Conservation (phyloP, 2,113 vertebrate species). For the Elanoides forficatus region DNA sequence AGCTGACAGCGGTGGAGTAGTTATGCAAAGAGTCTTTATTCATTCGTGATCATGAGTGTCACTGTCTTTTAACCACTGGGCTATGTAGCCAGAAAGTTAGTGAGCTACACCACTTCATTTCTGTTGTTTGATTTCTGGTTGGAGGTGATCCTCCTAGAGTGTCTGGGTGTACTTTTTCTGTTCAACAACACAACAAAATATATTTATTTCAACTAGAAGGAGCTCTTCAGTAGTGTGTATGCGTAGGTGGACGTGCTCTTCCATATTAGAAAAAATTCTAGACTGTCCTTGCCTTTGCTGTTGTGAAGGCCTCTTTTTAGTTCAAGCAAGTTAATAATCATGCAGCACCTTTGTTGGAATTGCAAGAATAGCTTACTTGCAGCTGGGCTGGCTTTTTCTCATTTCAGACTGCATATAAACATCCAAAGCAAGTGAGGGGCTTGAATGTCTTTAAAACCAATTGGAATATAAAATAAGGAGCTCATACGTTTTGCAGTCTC, state of each 20-base stretch:
- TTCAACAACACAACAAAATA: neutral
- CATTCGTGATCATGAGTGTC: neutral
- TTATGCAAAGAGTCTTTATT: neutral
- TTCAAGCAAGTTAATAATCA: neutral
- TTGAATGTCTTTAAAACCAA: neutral
- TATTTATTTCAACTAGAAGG: neutral
- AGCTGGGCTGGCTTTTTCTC: neutral
- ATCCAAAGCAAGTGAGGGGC: neutral
- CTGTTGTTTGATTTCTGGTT: neutral
- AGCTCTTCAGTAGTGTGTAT: neutral
- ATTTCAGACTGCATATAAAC: neutral
- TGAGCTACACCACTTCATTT: neutral
- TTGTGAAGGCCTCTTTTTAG: neutral
- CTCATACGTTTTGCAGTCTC: neutral
- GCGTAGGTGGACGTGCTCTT: neutral
- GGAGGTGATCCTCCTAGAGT: neutral
- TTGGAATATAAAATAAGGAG: neutral
- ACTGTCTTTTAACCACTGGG: neutral
- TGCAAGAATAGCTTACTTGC: neutral
- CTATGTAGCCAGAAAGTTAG: neutral
- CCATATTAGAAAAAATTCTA: neutral
- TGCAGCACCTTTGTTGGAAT: neutral
- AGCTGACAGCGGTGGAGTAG: neutral
- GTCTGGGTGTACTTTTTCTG: neutral
- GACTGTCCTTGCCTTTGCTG: neutral